These are phyloP conservation scores for Eclectus roratus DNA, from an alignment of 2,113 vertebrate species.

Conservation along the genomic window DNA sequence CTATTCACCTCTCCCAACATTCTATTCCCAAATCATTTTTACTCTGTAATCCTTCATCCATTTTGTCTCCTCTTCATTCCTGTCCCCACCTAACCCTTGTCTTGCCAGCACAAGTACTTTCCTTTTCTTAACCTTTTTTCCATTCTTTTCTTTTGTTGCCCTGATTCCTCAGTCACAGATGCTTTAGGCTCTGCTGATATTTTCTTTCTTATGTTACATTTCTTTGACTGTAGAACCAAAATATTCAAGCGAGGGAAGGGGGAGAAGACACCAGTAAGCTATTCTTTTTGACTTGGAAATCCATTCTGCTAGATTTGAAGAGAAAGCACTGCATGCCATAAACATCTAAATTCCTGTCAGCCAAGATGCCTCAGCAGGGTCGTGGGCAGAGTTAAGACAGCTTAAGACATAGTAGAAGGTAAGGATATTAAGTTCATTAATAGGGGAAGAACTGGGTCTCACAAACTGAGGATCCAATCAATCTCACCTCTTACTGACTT, in stretches of 20 bases:
- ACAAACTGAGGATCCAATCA: neutral
- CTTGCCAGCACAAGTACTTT: neutral
- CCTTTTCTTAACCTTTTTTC: neutral
- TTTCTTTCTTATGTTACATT: neutral
- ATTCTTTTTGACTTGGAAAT: neutral
- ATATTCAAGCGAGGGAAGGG: neutral
- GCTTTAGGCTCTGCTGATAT: neutral
- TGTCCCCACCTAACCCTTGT: neutral
- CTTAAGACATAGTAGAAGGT: neutral
- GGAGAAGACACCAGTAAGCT: neutral
- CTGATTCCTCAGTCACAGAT: neutral
- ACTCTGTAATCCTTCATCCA: neutral
- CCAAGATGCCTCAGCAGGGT: neutral
- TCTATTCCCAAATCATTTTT: slow-evolving; percentile 8
- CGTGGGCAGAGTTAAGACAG: neutral
- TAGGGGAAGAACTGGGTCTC: neutral
- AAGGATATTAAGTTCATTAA: neutral
- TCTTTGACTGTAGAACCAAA: neutral
- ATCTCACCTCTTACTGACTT: neutral
- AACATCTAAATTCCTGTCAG: neutral
- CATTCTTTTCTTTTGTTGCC: neutral
- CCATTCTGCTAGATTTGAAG: neutral
- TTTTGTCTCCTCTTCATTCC: slow-evolving; percentile 4
- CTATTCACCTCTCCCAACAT: slow-evolving; percentile 7
- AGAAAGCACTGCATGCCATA: neutral